These are phyloP conservation scores for Micrastur ruficollis DNA, from an alignment of 2,797 vertebrate genomes.

Conservation along the genomic window DNA sequence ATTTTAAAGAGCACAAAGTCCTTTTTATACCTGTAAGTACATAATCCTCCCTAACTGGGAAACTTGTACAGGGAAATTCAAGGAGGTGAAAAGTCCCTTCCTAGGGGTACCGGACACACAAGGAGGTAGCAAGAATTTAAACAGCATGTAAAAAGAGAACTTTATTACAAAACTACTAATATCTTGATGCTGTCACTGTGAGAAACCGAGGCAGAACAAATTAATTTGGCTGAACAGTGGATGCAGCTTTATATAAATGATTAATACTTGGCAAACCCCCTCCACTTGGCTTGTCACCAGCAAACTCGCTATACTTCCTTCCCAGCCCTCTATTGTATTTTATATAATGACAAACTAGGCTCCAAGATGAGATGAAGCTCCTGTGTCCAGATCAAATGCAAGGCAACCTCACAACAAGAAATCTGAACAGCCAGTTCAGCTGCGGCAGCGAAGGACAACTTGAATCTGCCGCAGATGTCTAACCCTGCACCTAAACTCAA, in stretches of 20 bases:
- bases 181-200: constrained; percentile 40
- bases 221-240: constrained; percentile 47
- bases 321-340: constrained; percentile 44
- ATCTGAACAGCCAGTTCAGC: neutral
- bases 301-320: constrained; percentile 52
- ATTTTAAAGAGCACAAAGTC: constrained; percentile 1
- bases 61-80: neutral
- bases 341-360: neutral
- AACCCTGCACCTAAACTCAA: neutral
- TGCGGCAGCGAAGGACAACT: neutral
- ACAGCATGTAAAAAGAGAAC: neutral
- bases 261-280: constrained; percentile 60
- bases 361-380: constrained; percentile 25
- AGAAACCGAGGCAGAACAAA: constrained; percentile 53
- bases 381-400: neutral
- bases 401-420: neutral
- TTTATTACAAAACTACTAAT: neutral
- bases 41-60: neutral
- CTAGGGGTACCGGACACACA: neutral
- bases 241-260: constrained; percentile 54
- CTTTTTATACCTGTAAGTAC: neutral
- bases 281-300: constrained; percentile 45
- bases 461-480: neutral
- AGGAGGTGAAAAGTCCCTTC: neutral
- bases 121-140: neutral